phyloP scores from a whole-genome alignment of 2,113 vertebrate species.

The Chunga burmeisteri region DNA sequence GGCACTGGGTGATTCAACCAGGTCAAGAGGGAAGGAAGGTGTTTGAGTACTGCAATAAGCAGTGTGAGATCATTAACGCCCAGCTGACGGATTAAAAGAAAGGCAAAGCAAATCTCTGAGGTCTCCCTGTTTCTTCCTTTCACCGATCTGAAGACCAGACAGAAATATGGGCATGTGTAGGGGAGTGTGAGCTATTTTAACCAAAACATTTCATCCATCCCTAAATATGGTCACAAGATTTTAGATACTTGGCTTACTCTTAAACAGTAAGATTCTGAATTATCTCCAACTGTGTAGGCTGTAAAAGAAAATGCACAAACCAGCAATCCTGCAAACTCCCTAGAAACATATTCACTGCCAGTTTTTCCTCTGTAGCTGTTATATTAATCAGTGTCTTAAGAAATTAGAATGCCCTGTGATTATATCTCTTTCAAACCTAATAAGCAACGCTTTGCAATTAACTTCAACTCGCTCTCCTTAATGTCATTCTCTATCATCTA shows the following conservation, averaged over 20 bases:
- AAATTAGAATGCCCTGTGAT: slow-evolving; percentile 61
- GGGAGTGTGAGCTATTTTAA: slow-evolving; percentile 63
- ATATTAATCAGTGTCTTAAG: slow-evolving; percentile 64
- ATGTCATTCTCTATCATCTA: slow-evolving; percentile 12
- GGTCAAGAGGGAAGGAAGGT: not conserved
- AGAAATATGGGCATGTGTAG: slow-evolving; percentile 34
- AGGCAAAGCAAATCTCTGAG: slow-evolving; percentile 24
- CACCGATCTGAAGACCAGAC: not conserved
- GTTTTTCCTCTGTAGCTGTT: slow-evolving; percentile 60
- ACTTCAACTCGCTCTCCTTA: slow-evolving; percentile 34
- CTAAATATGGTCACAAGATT: slow-evolving; percentile 72
- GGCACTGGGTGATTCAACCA: not conserved
- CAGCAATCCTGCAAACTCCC: slow-evolving; percentile 67
- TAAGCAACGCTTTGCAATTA: slow-evolving; percentile 51
- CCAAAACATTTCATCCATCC: slow-evolving; percentile 67
- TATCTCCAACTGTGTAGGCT: slow-evolving; percentile 71
- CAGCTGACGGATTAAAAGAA: not conserved
- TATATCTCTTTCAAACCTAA: slow-evolving; percentile 51
- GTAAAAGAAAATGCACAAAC: slow-evolving; percentile 72
- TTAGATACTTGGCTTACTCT: slow-evolving; percentile 66
- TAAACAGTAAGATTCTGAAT: slow-evolving; percentile 68
- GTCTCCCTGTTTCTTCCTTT: slow-evolving; percentile 12
- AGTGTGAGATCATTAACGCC: not conserved
- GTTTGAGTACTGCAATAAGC: not conserved
- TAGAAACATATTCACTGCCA: slow-evolving; percentile 56